Percentiles rank a stretch among this genome's conserved stretches.
These are phyloP conservation scores for Hemicentrotus pulcherrimus DNA, from an alignment of 35 echinoderm and acorn worm genomes.

Conservation along the genomic window DNA sequence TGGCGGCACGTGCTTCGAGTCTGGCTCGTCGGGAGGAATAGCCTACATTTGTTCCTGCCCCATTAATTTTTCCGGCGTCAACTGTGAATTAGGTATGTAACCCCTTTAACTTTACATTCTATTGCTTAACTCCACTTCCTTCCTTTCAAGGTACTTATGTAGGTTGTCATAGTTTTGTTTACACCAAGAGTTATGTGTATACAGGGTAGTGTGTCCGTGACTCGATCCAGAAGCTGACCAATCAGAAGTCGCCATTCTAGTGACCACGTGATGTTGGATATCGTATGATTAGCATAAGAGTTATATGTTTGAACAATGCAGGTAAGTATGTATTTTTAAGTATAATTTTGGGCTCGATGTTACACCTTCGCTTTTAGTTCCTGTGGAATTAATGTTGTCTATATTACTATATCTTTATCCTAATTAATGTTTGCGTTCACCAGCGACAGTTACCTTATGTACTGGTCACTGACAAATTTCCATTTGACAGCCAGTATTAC, in stretches of 20 bases:
- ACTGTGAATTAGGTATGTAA: constrained; percentile 37
- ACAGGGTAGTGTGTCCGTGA: not conserved
- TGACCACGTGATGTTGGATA: not conserved
- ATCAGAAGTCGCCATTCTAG: not conserved
- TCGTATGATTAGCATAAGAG: not conserved
- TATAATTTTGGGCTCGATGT: not conserved
- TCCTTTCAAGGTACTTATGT: not conserved
- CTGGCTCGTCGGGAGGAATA: not conserved
- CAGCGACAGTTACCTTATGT: too few species aligned
- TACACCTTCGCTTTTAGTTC: not conserved
- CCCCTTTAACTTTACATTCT: not conserved
- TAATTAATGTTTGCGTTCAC: too few species aligned
- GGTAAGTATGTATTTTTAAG: not conserved
- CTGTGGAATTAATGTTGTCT: not conserved
- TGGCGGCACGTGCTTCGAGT: constrained; percentile 46
- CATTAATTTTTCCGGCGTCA: not conserved
- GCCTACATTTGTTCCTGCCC: constrained; percentile 37
- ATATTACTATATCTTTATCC: too few species aligned
- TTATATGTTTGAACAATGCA: not conserved
- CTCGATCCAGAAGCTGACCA: not conserved
- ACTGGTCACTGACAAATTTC: too few species aligned
- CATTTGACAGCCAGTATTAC: too few species aligned
- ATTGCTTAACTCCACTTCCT: not conserved
- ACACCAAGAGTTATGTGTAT: not conserved
- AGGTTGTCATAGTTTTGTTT: not conserved